A percentile compares a stretch with the other conserved stretches of the same genome.
These are phyloP conservation scores for Nothoprocta perdicaria DNA, from an alignment of 2,113 vertebrate genomes.

Conservation along the genomic window DNA sequence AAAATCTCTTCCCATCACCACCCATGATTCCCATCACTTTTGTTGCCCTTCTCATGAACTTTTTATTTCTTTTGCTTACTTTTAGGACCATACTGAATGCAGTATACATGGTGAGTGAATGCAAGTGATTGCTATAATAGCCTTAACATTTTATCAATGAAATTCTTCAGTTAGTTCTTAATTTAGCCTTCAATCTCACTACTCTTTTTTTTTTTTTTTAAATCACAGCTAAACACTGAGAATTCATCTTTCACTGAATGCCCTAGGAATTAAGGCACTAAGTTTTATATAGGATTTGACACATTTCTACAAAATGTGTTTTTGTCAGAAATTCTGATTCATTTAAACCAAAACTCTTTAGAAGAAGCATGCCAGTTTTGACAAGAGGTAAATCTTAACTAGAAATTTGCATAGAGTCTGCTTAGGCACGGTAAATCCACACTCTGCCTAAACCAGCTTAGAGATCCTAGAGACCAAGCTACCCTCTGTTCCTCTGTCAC, in stretches of 20 bases:
- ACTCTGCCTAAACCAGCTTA: neutral
- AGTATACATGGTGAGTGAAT: neutral
- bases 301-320: neutral
- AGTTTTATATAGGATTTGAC: neutral
- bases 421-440: neutral
- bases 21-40: neutral
- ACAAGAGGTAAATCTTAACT: neutral
- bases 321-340: neutral
- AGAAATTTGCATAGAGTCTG: neutral
- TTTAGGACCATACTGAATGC: neutral
- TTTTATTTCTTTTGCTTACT: neutral
- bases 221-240: neutral
- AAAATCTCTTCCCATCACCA: neutral
- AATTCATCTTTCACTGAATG: neutral
- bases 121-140: neutral
- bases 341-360: neutral
- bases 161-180: neutral
- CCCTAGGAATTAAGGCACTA: neutral
- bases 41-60: neutral
- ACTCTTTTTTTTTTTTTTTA: accelerated
- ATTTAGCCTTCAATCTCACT: neutral
- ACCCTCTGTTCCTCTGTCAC: neutral
- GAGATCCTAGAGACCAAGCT: neutral
- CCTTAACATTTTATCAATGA: neutral
- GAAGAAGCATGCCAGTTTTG: neutral